phyloP scores from a whole-genome alignment of 2,888 invertebrate genomes.

The Rhagonycha lutea region DNA sequence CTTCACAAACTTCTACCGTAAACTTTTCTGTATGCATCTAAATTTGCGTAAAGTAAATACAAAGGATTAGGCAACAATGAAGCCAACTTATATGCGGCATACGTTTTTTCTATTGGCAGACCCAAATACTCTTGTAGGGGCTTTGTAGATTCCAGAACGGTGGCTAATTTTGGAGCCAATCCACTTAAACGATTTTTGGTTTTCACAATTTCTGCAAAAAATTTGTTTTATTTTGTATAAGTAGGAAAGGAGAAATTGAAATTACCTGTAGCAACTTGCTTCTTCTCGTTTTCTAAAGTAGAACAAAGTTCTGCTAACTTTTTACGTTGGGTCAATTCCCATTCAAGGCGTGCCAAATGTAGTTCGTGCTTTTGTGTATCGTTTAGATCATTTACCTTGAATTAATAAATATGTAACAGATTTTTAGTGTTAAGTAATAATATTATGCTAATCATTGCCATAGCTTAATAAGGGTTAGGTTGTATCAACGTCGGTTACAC shows the following conservation, averaged over 20 bases:
- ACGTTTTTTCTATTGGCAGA: slow-evolving; percentile 76
- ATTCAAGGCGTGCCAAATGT: slow-evolving; percentile 84
- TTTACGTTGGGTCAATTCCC: slow-evolving; percentile 88
- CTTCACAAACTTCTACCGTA: slow-evolving; percentile 59
- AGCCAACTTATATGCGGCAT: slow-evolving; percentile 76
- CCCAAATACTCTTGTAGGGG: slow-evolving; percentile 89
- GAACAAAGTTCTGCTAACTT: slow-evolving; percentile 77
- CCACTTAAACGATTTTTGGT: slow-evolving; percentile 69
- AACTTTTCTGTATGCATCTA: slow-evolving; percentile 80
- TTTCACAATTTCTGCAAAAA: slow-evolving; percentile 44
- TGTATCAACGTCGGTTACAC: too few relatives aligned
- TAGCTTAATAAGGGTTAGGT: too few relatives aligned
- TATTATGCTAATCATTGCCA: too few relatives aligned
- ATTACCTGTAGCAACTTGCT: slow-evolving; percentile 72
- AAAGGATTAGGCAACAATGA: slow-evolving; percentile 78
- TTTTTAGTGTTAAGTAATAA: too few relatives aligned
- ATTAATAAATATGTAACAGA: background rate
- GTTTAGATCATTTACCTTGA: slow-evolving; percentile 38
- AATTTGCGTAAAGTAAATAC: slow-evolving; percentile 85
- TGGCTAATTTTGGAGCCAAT: slow-evolving; percentile 76
- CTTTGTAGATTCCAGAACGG: slow-evolving; percentile 77
- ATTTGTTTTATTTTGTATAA: background rate
- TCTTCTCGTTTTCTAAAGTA: slow-evolving; percentile 76
- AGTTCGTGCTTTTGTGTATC: slow-evolving; percentile 73
- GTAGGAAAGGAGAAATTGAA: background rate